Percentiles rank a stretch among this genome's conserved stretches.
Conservation (phyloP, 2,113 vertebrate genomes). For the Epinephelus lanceolatus region DNA sequence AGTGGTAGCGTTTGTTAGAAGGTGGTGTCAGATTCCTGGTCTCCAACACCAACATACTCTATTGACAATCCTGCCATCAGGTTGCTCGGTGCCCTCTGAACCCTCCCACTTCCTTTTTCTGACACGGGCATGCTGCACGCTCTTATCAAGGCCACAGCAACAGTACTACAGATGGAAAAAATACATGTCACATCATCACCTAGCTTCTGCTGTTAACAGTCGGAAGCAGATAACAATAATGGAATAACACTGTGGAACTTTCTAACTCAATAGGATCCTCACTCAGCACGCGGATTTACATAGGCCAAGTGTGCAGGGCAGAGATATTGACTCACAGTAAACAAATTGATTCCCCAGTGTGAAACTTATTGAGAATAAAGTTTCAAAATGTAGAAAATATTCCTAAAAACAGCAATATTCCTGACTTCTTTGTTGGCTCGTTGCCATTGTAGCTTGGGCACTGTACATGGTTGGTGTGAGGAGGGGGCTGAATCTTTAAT, state of each 20-base stretch:
- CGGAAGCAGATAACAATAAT: constrained; percentile 72
- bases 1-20: constrained; percentile 80
- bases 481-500: neutral
- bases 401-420: neutral
- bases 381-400: neutral
- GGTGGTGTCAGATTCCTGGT: constrained; percentile 85
- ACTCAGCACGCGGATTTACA: constrained; percentile 39
- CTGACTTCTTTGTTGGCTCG: neutral
- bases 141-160: constrained; percentile 71
- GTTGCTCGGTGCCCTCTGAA: constrained; percentile 64
- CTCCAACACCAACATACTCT: constrained; percentile 67
- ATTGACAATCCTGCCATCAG: constrained; percentile 62
- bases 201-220: constrained; percentile 73
- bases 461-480: too few relatives aligned
- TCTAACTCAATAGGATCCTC: constrained; percentile 50
- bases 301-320: constrained; percentile 45
- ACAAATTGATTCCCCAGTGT: constrained; percentile 12
- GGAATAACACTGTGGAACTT: constrained; percentile 67
- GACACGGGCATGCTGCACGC: constrained; percentile 55
- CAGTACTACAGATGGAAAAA: constrained; percentile 77
- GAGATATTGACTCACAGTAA: constrained; percentile 25
- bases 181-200: constrained; percentile 76
- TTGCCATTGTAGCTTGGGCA: neutral
- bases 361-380: neutral
- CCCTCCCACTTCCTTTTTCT: constrained; percentile 74